Conservation (phyloP, 2,113 vertebrate genomes). For the Equus quagga region DNA sequence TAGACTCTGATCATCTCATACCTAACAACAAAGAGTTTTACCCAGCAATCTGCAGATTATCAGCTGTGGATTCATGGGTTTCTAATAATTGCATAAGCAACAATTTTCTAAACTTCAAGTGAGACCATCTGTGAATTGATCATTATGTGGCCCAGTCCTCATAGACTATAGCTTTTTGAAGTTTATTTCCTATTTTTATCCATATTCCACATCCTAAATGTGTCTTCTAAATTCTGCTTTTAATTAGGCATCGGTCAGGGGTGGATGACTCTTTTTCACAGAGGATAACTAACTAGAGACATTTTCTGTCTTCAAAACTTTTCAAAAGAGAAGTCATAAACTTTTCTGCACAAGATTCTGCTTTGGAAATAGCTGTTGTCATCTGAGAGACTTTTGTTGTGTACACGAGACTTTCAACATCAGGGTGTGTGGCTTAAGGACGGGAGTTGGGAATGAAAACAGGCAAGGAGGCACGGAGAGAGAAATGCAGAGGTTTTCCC, state of each 20-base stretch:
- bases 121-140: conserved; percentile 2
- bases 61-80: not conserved
- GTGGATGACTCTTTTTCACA: not conserved
- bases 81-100: not conserved
- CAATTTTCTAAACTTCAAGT: not conserved
- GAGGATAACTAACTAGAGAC: not conserved
- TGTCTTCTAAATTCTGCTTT: not conserved
- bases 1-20: not conserved
- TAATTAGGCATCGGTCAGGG: not conserved
- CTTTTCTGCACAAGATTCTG: not conserved
- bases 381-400: not conserved
- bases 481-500: not conserved
- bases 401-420: not conserved
- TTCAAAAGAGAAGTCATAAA: not conserved
- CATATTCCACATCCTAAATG: not conserved
- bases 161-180: not conserved
- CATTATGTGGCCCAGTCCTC: not conserved
- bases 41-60: not conserved
- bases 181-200: not conserved
- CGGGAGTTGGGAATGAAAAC: not conserved
- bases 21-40: not conserved
- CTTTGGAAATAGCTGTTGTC: not conserved
- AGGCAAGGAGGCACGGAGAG: not conserved
- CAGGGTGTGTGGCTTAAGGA: not conserved
- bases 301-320: not conserved